These are phyloP conservation scores for Ellobius talpinus DNA, from an alignment of 2,113 vertebrate genomes.

Conservation along the genomic window DNA sequence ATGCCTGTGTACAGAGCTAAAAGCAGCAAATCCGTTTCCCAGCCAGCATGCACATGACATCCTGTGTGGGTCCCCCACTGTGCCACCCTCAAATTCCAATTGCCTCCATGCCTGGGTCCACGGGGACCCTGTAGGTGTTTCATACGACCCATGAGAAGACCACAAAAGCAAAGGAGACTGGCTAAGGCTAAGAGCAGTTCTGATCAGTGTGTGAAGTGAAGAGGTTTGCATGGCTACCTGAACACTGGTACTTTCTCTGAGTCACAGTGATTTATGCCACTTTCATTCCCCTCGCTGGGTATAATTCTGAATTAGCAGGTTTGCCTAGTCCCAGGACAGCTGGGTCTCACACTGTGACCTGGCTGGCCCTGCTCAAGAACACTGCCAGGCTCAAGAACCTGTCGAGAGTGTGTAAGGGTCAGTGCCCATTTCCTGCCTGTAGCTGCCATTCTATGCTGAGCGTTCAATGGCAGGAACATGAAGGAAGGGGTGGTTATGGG, in stretches of 20 bases:
- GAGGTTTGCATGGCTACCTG: background rate
- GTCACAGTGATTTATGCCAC: background rate
- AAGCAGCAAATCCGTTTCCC: background rate
- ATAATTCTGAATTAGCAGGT: background rate
- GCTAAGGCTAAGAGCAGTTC: background rate
- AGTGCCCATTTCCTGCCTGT: background rate
- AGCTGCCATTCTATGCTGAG: accelerated
- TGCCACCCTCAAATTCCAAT: background rate
- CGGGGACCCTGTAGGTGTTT: background rate
- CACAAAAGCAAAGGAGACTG: background rate
- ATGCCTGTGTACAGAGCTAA: too few species aligned
- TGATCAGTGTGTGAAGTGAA: background rate
- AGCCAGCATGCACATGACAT: background rate
- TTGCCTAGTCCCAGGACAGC: background rate
- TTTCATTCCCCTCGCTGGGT: background rate
- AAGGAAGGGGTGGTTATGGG: background rate
- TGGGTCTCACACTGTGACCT: background rate
- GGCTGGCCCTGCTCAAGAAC: background rate
- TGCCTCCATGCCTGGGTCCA: background rate
- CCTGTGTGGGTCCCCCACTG: background rate
- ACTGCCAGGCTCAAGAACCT: background rate
- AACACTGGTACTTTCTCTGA: background rate
- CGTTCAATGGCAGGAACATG: too few species aligned
- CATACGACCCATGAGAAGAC: background rate
- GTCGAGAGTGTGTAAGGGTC: background rate